Evolutionary conservation across 2,113 vertebrate species (phyloP).

Genomic region (Cottus gobio): DNA sequence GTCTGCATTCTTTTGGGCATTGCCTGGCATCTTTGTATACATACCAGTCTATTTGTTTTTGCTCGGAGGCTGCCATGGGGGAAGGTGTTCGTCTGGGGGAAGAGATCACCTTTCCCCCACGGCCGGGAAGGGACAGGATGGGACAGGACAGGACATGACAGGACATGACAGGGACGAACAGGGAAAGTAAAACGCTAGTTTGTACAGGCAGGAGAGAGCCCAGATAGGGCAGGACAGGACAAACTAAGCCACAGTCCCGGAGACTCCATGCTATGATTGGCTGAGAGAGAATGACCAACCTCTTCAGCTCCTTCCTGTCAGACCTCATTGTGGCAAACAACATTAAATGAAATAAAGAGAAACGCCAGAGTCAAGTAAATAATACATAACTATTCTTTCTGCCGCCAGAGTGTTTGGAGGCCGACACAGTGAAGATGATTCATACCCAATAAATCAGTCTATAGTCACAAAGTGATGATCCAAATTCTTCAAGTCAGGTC

Average conservation of each 20-base stretch:
- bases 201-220: conserved; percentile 1
- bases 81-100: conserved; percentile 2
- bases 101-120: conserved; percentile 30
- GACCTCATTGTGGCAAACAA: conserved; percentile 13
- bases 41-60: conserved; percentile 37
- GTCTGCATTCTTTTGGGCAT: conserved; percentile 46
- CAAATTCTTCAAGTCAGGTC: conserved; percentile 33
- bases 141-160: not conserved
- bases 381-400: not conserved
- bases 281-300: conserved; percentile 7
- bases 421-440: conserved; percentile 18
- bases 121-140: conserved; percentile 21
- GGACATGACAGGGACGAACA: conserved; percentile 14
- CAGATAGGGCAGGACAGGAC: conserved; percentile 15
- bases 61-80: conserved; percentile 22
- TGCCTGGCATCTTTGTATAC: conserved; percentile 28
- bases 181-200: conserved; percentile 11
- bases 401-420: conserved; percentile 17
- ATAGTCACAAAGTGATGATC: conserved; percentile 37
- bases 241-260: not conserved
- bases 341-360: not conserved
- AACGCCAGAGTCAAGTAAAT: conserved; percentile 21
- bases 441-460: conserved; percentile 39
- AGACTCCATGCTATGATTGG: conserved; percentile 5
- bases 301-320: conserved; percentile 9